Evolutionary conservation across 1,140 invertebrate genomes (phyloP), one percentile per base, ranked within the genome.

Genomic region (Tetragnatha versicolor): DNA sequence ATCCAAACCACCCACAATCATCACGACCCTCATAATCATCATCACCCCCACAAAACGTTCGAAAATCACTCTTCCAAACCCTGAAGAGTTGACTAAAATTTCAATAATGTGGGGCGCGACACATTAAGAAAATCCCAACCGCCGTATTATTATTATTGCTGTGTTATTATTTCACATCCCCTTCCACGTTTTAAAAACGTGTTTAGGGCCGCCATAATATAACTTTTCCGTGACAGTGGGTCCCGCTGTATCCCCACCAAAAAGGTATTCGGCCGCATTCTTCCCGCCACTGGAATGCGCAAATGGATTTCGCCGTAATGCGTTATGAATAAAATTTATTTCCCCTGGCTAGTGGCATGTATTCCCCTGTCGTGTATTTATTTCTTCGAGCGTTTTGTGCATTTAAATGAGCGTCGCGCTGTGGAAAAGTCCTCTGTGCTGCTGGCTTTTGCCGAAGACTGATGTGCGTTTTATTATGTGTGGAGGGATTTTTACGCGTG

Each of bases 241-340:
- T 29, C 58, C 37, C 66, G 49, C 29, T 27, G 68, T 65, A 55
- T 58, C 69, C 69, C 17, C 45, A 58, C 42, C 37, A 45, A 58
- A 72, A 53, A 72, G 35, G 37, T 58, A 72, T 72, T 72, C 49
- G 5, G n/a, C 69, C 3, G 58, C 55, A 75, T 75, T 75, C 72
- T 75, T 75, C 51, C 17, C 27, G 6, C 14, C 22, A 25, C 17
- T 49, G 72, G 58, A 75, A 75, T 63, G 72, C 33, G 42, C 53
- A 72, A 72, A 72, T 63, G 72, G 58, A 75, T 75, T 75, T 75
- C 35, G 60, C 51, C 72, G 72, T 47, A 75, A 75, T 75, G 58
- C 39, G 42, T 75, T 75, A 75, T 75, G 72, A 75, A 75, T 63
- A 75, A 75, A 75, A 63, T 75, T 75, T 63, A 63, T 61, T 75